These are phyloP conservation scores for Forficula auricularia DNA, from an alignment of 1,140 invertebrate species.

Conservation along the genomic window DNA sequence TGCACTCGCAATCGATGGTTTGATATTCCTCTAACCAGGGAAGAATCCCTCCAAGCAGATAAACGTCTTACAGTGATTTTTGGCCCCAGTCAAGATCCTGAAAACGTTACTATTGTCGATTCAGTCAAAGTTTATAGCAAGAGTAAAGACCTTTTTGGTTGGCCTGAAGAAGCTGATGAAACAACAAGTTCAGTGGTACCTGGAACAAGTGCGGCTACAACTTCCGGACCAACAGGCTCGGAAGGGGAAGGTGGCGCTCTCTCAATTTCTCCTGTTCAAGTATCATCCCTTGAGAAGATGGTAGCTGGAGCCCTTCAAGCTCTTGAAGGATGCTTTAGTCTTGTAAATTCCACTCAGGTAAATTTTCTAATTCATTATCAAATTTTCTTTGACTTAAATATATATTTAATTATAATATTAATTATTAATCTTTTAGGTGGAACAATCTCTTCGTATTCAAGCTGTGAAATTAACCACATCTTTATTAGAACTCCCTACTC, in stretches of 20 bases:
- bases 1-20: conserved; percentile 76
- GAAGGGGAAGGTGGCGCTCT: conserved; percentile 24
- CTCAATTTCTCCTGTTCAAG: conserved; percentile 23
- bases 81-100: conserved; percentile 75
- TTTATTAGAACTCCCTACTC: conserved; percentile 67
- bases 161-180: conserved; percentile 90
- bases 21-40: conserved; percentile 82
- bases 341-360: conserved; percentile 9
- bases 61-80: conserved; percentile 81
- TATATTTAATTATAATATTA: too few relatives aligned
- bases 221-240: conserved; percentile 20
- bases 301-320: conserved; percentile 56
- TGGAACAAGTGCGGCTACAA: conserved; percentile 19
- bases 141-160: conserved; percentile 88
- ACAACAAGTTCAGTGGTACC: conserved; percentile 37
- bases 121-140: conserved; percentile 88
- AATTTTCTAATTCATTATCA: conserved; percentile 14
- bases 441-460: too few relatives aligned
- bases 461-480: conserved; percentile 56
- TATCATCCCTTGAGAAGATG: conserved; percentile 42
- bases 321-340: conserved; percentile 46
- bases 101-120: conserved; percentile 80
- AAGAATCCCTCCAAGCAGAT: conserved; percentile 84
- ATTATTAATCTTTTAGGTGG: too few relatives aligned
- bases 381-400: too few relatives aligned